phyloP scores from a whole-genome alignment of 2,113 vertebrate species.

The Thunnus maccoyii region DNA sequence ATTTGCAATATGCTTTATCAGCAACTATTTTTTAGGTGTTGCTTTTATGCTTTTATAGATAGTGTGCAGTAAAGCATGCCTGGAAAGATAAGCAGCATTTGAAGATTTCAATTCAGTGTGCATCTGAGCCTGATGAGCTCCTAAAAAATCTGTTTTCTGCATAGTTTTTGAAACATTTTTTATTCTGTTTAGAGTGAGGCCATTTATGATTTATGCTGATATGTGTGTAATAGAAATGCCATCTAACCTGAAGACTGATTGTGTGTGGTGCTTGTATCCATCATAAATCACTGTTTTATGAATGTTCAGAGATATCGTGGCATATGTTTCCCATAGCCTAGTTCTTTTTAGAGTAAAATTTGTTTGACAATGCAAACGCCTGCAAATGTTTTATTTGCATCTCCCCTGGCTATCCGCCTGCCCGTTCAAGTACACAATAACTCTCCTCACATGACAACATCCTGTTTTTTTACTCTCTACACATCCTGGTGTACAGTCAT shows the following conservation, averaged over 20 bases:
- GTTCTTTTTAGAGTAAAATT: slow-evolving; percentile 28
- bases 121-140: neutral
- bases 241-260: slow-evolving; percentile 1
- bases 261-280: neutral
- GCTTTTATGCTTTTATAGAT: slow-evolving; percentile 30
- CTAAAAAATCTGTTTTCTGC: neutral
- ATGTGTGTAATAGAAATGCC: slow-evolving; percentile 7
- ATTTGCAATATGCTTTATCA: slow-evolving; percentile 31
- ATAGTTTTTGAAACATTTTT: neutral
- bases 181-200: neutral
- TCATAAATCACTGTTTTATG: slow-evolving; percentile 53
- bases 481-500: slow-evolving; percentile 71
- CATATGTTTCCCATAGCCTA: neutral
- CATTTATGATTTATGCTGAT: neutral
- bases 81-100: slow-evolving; percentile 8
- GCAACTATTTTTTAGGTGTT: neutral
- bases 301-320: neutral
- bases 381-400: slow-evolving; percentile 84
- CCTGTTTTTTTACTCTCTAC: slow-evolving; percentile 59
- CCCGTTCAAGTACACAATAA: slow-evolving; percentile 47
- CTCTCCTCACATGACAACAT: slow-evolving; percentile 77
- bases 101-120: neutral
- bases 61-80: neutral
- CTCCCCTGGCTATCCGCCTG: slow-evolving; percentile 39
- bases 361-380: slow-evolving; percentile 76